phyloP scores from a whole-genome alignment of 2,888 invertebrate genomes.

The Oxystoma pomonae region DNA sequence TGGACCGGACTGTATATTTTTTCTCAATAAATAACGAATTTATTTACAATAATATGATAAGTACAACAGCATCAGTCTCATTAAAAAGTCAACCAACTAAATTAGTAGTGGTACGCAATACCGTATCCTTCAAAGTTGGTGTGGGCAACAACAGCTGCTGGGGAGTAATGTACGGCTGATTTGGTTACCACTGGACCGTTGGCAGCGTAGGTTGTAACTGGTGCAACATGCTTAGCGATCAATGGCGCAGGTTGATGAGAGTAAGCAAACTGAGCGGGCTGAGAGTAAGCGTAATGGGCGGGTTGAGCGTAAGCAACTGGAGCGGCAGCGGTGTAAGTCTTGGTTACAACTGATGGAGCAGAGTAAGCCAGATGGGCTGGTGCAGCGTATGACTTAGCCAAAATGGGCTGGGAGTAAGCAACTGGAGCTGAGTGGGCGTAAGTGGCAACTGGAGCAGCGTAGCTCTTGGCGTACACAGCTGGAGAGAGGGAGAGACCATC shows the following conservation, averaged over 20 bases:
- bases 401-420: slow-evolving; percentile 20
- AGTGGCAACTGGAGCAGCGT: slow-evolving; percentile 31
- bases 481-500: slow-evolving; percentile 51
- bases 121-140: slow-evolving; percentile 61
- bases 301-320: slow-evolving; percentile 31
- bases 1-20: too few species aligned
- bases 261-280: slow-evolving; percentile 28
- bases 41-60: slow-evolving; percentile 15
- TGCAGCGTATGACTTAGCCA: slow-evolving; percentile 27
- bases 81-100: slow-evolving; percentile 13
- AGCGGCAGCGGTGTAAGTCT: slow-evolving; percentile 20
- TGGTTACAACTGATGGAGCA: slow-evolving; percentile 22
- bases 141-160: slow-evolving; percentile 61
- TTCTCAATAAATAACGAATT: slow-evolving; percentile 1
- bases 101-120: slow-evolving; percentile 62
- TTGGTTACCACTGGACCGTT: slow-evolving; percentile 36
- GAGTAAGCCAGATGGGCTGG: slow-evolving; percentile 31
- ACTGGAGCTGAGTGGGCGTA: slow-evolving; percentile 27
- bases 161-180: slow-evolving; percentile 50
- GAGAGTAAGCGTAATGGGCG: slow-evolving; percentile 39
- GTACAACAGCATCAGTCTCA: slow-evolving; percentile 16
- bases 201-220: slow-evolving; percentile 25
- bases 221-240: slow-evolving; percentile 22
- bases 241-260: slow-evolving; percentile 13
- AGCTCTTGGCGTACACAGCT: slow-evolving; percentile 44